Evolutionary conservation across 2,888 invertebrate genomes (phyloP).

Genomic region (Aphodius sticticus): DNA sequence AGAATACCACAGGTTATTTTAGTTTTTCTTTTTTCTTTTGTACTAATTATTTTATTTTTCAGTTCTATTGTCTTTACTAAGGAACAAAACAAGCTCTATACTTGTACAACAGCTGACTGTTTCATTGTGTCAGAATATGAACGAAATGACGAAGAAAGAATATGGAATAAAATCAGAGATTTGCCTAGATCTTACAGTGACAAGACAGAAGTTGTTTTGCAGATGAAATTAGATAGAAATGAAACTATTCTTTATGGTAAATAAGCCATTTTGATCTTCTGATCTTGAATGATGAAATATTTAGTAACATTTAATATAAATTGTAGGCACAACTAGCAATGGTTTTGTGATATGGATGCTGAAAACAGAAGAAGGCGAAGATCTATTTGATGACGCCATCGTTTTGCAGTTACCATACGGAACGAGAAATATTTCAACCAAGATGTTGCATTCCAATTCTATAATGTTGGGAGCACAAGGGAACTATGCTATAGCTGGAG

Average conservation of each 20-base stretch:
- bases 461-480: constrained; percentile 91
- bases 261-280: background rate
- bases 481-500: constrained; percentile 94
- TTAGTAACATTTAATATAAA: background rate
- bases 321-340: constrained; percentile 76
- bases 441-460: constrained; percentile 89
- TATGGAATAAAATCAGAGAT: constrained; percentile 70
- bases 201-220: constrained; percentile 77
- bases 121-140: constrained; percentile 64
- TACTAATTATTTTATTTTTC: constrained; percentile 37
- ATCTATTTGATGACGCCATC: constrained; percentile 62
- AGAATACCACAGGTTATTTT: constrained; percentile 64
- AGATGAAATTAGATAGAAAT: constrained; percentile 83
- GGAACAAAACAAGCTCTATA: constrained; percentile 71
- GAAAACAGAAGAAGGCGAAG: constrained; percentile 42
- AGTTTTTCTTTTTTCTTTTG: background rate
- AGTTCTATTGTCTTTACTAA: constrained; percentile 76
- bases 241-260: constrained; percentile 82
- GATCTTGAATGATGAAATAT: too few relatives aligned
- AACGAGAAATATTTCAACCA: constrained; percentile 91
- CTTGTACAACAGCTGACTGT: constrained; percentile 72
- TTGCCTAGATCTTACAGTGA: constrained; percentile 75
- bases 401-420: constrained; percentile 82
- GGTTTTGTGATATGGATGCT: constrained; percentile 87
- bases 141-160: constrained; percentile 59